These are phyloP conservation scores for Choloepus hoffmanni DNA, from an alignment of 2,113 vertebrate genomes.

Conservation along the genomic window DNA sequence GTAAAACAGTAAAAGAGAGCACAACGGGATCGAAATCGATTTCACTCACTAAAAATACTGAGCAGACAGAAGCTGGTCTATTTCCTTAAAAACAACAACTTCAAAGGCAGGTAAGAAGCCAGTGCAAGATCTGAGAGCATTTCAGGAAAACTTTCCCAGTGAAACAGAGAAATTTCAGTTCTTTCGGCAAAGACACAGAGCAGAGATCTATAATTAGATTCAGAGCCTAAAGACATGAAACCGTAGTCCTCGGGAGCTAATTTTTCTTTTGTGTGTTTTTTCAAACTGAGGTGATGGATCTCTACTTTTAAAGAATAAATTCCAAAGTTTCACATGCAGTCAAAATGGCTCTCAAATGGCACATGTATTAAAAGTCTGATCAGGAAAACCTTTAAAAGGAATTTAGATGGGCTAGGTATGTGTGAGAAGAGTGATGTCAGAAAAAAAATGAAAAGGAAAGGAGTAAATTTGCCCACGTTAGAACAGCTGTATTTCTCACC, in stretches of 20 bases:
- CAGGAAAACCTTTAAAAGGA: not conserved
- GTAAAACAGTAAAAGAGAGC: not conserved
- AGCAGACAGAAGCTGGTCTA: not conserved
- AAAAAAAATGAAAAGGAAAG: not conserved
- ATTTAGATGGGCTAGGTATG: not conserved
- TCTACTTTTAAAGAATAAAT: not conserved
- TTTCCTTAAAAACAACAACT: not conserved
- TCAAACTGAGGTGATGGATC: not conserved
- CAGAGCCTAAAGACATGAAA: not conserved
- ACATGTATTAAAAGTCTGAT: too few relatives aligned
- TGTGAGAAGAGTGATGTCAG: not conserved
- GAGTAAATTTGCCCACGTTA: not conserved
- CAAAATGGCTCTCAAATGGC: not conserved
- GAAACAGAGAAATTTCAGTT: not conserved
- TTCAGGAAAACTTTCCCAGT: not conserved
- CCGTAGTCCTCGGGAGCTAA: not conserved
- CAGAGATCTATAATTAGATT: not conserved
- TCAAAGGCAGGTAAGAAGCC: not conserved
- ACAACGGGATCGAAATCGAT: not conserved
- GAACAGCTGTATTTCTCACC: accelerated
- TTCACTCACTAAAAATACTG: not conserved
- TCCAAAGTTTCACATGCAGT: not conserved
- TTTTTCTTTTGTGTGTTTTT: not conserved
- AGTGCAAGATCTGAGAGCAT: not conserved
- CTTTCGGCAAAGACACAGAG: not conserved